Conservation (phyloP, 2,113 vertebrate species). For the Anoplopoma fimbria region DNA sequence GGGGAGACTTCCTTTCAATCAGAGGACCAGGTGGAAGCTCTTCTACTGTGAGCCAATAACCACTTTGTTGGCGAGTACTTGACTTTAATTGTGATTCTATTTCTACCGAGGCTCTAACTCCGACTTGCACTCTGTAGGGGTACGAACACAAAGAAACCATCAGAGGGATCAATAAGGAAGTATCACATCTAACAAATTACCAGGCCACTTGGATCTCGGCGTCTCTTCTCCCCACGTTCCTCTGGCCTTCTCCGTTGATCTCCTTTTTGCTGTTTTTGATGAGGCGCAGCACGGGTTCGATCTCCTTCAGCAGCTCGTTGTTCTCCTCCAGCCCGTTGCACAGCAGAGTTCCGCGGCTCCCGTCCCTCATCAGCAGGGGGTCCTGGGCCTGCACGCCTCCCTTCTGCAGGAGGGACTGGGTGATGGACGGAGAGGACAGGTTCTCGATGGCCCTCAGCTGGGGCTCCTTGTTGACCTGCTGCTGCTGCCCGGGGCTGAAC, state of each 20-base stretch:
- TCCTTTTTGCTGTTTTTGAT: constrained; percentile 87
- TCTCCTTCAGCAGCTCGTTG: constrained; percentile 93
- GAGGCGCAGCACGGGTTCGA: constrained; percentile 92
- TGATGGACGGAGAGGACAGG: constrained; percentile 81
- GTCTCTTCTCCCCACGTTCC: constrained; percentile 86
- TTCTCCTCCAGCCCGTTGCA: constrained; percentile 87
- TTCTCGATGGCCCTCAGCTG: constrained; percentile 83
- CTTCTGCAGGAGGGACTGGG: constrained; percentile 70
- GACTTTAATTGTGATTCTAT: constrained; percentile 32
- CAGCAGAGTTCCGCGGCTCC: constrained; percentile 67
- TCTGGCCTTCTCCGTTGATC: constrained; percentile 82
- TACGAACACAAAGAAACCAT: constrained; percentile 41
- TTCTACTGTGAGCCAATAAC: constrained; percentile 37
- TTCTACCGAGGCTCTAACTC: constrained; percentile 15
- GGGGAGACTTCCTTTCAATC: constrained; percentile 30
- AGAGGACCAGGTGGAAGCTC: constrained; percentile 31
- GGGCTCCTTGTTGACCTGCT: constrained; percentile 84
- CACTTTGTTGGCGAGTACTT: constrained; percentile 22
- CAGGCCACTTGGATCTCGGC: constrained; percentile 93
- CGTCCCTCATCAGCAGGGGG: constrained; percentile 74
- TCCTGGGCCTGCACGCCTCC: constrained; percentile 73
- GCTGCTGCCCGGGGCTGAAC: constrained; percentile 60
- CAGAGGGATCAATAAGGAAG: constrained; percentile 39
- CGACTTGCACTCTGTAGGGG: not conserved
- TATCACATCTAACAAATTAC: constrained; percentile 83